phyloP scores from a whole-genome alignment of 2,888 invertebrate species.

The Tetragonula carbonaria region DNA sequence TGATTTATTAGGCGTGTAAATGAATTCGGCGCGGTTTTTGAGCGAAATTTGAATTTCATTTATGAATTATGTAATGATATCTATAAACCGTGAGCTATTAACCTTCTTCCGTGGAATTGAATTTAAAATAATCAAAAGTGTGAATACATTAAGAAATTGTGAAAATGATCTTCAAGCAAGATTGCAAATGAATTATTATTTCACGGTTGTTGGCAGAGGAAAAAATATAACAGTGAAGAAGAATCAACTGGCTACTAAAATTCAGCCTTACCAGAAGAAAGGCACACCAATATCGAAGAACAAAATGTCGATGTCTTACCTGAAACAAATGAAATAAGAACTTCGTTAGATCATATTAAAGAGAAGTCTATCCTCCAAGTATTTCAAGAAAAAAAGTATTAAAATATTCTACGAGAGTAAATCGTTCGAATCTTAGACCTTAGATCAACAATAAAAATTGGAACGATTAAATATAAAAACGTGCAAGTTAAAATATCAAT shows the following conservation, averaged over 20 bases:
- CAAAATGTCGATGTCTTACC: slow-evolving; percentile 30
- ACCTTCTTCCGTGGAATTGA: not conserved
- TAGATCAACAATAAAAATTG: too few relatives aligned
- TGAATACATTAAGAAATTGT: too few relatives aligned
- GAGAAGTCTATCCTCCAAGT: too few relatives aligned
- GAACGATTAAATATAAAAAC: too few relatives aligned
- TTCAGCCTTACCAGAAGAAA: not conserved
- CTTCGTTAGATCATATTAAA: too few relatives aligned
- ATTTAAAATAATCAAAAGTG: too few relatives aligned
- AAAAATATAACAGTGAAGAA: not conserved
- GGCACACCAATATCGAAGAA: not conserved
- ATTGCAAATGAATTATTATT: not conserved
- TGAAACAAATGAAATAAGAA: slow-evolving; percentile 33
- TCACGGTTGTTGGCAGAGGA: not conserved
- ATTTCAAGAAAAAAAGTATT: too few relatives aligned
- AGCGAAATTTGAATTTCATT: not conserved
- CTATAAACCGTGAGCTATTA: not conserved
- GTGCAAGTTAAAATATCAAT: not conserved
- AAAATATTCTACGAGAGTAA: too few relatives aligned
- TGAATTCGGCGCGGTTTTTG: not conserved
- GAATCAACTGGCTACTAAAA: not conserved
- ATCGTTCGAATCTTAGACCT: too few relatives aligned
- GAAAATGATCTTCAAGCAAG: too few relatives aligned
- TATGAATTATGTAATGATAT: not conserved
- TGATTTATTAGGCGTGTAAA: not conserved